Base-by-base conservation (phyloP, 1,140 invertebrate genomes). In the Heliconius congener region DNA sequence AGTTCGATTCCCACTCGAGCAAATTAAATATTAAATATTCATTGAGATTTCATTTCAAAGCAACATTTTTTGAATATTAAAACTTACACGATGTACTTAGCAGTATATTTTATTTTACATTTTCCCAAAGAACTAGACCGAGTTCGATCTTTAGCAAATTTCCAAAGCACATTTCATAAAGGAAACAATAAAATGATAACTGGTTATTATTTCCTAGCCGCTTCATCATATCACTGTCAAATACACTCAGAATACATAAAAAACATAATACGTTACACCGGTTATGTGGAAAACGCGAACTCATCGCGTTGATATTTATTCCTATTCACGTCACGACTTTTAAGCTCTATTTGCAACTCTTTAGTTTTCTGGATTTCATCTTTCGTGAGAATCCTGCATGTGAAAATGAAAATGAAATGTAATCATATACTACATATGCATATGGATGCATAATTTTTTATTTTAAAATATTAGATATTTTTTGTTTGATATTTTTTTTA, bases 231-330 rank as follows among this genome's bases (percentile, higher is more conserved):
- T 66, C 27, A 66, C 11, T 66, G 27, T 66, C 60, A 66, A 66
- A 66, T 66, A 23, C 19, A 57, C n/a, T 13, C 1, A 66, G 9
- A 11, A 66, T 66, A 66, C 60, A 66, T 30, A 66, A 66, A 30
- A 66, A 66, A 37, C 60, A 30, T 66, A 66, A 37, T 37, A 37
- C 0, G 27, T 11, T 57, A 57, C n/a, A 66, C 60, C 9, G 23
- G 27, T 3, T 66, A 30, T 30, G 9, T 27, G 13, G 9, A 30
- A 66, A 66, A 30, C 9, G 60, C 60, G 30, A 66, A 66, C 60
- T 66, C 60, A 66, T 66, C 60, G 4, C 27, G 60, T 66, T 66
- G 23, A 66, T 66, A 66, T 66, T 66, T 66, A 66, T 66, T 66
- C 27, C 27, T 30, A 66, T 66, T 66, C 60, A 30, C 60, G 60